Evolutionary conservation across 2,888 invertebrate genomes (phyloP).

Genomic region (Tetragnatha montana): DNA sequence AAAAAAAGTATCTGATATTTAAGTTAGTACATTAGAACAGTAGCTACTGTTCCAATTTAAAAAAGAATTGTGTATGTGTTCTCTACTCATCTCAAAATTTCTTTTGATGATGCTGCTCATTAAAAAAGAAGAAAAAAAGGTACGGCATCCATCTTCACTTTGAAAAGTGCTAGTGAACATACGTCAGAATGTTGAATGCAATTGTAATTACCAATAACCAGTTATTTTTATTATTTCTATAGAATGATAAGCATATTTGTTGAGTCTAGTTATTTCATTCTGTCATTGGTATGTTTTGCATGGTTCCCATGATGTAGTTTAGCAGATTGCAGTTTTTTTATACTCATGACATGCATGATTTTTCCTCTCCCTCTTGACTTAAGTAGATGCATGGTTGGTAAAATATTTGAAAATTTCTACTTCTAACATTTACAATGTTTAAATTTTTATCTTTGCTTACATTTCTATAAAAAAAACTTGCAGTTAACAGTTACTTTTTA

Average conservation of each 20-base stretch:
- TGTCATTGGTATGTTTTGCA: constrained; percentile 14
- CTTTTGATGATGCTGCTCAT: constrained; percentile 65
- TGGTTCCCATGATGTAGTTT: not conserved
- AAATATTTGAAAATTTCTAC: too few relatives aligned
- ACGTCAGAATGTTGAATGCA: constrained; percentile 53
- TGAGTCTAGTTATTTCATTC: not conserved
- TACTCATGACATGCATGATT: constrained; percentile 3
- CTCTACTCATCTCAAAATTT: constrained; percentile 49
- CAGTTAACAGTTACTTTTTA: not conserved
- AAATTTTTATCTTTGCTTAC: too few relatives aligned
- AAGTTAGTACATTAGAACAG: too few relatives aligned
- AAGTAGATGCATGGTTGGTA: not conserved
- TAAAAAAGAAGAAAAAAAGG: constrained; percentile 68
- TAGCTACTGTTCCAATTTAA: not conserved
- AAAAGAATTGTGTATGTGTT: constrained; percentile 5
- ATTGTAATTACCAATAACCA: constrained; percentile 43
- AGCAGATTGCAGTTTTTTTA: not conserved
- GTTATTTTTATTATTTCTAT: constrained; percentile 25
- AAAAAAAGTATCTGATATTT: too few relatives aligned
- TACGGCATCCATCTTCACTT: constrained; percentile 66
- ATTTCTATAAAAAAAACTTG: not conserved
- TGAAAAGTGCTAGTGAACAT: constrained; percentile 57
- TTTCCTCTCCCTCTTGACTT: not conserved
- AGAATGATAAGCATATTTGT: not conserved
- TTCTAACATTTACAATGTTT: too few relatives aligned